A percentile compares a stretch with the other conserved stretches of the same genome.
These are phyloP conservation scores for Drosophila basisetae DNA, from an alignment of 2,888 invertebrate species.

Conservation along the genomic window DNA sequence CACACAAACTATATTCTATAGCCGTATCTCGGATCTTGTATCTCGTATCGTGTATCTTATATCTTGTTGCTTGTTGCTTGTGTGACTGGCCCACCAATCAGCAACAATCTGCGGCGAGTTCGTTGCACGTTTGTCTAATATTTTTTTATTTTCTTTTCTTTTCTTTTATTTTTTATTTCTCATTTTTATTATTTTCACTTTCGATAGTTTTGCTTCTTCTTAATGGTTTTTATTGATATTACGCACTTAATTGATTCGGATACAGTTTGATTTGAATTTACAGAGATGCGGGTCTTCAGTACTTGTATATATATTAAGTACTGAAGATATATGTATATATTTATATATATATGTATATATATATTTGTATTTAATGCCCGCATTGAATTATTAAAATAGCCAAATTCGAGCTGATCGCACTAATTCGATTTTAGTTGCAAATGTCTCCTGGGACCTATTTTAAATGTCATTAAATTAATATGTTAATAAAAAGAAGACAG, in stretches of 20 bases:
- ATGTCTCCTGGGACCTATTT: conserved; percentile 37
- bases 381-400: conserved; percentile 3
- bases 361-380: conserved; percentile 5
- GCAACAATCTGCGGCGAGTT: conserved; percentile 62
- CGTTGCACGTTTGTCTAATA: conserved; percentile 59
- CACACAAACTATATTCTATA: not conserved
- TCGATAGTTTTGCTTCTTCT: conserved; percentile 30
- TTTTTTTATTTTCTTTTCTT: not conserved
- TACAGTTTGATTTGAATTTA: conserved; percentile 54
- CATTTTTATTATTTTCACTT: conserved; percentile 58
- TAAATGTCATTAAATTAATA: conserved; percentile 63
- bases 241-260: conserved; percentile 64
- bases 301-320: too few species aligned
- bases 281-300: conserved; percentile 17
- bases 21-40: conserved; percentile 33
- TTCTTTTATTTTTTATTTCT: conserved; percentile 18
- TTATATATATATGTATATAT: not conserved
- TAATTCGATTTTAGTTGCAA: conserved; percentile 22
- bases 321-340: too few species aligned
- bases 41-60: conserved; percentile 40
- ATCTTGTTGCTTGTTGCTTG: too few species aligned
- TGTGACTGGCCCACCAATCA: conserved; percentile 54
- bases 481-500: conserved; percentile 41
- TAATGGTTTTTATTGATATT: conserved; percentile 53
- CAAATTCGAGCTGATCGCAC: conserved; percentile 32